Conservation (phyloP, 2,888 invertebrate species). For the Stramonita haemastoma region DNA sequence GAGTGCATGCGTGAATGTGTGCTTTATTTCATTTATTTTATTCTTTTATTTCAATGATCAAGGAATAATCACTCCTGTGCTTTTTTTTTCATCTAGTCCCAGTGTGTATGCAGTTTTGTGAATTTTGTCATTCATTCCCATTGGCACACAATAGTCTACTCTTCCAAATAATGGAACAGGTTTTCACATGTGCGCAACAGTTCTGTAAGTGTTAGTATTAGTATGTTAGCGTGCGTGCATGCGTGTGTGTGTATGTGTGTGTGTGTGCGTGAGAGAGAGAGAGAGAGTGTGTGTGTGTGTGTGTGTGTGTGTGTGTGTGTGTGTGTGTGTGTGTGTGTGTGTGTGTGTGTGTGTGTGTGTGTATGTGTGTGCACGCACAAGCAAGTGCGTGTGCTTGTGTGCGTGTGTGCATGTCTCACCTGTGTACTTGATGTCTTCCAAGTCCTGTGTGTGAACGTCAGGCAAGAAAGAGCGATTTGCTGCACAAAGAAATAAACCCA, state of each 20-base stretch:
- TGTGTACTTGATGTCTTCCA: constrained; percentile 78
- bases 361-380: background rate
- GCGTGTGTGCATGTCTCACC: constrained; percentile 62
- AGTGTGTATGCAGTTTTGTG: too few relatives aligned
- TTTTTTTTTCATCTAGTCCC: too few relatives aligned
- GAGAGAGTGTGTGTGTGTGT: background rate
- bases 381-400: background rate
- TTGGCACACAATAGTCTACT: too few relatives aligned
- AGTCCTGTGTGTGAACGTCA: constrained; percentile 77
- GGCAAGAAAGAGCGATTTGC: constrained; percentile 79
- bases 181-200: too few relatives aligned
- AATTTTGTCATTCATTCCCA: too few relatives aligned
- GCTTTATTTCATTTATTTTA: too few relatives aligned
- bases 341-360: background rate
- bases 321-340: constrained; percentile 5
- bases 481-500: constrained; percentile 51
- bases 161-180: too few relatives aligned
- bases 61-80: too few relatives aligned
- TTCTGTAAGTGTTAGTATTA: too few relatives aligned
- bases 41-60: too few relatives aligned
- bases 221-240: background rate
- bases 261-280: too few relatives aligned
- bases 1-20: too few relatives aligned
- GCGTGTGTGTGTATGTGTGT: background rate
- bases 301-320: background rate